Conservation (phyloP, 2,113 vertebrate genomes). For the Antechinus flavipes region DNA sequence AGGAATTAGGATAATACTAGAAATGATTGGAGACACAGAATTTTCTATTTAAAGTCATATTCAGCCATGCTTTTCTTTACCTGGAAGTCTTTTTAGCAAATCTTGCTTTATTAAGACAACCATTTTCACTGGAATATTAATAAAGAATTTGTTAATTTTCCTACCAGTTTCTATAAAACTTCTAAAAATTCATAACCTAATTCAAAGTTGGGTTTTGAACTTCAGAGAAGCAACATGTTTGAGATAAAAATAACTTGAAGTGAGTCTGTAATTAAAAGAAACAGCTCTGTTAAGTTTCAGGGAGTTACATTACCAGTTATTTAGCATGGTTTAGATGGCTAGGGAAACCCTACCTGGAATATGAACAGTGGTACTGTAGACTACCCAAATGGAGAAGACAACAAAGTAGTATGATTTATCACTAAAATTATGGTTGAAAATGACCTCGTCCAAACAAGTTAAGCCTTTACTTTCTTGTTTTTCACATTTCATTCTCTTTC, state of each 20-base stretch:
- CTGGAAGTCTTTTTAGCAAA: constrained; percentile 1
- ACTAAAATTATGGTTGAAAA: not conserved
- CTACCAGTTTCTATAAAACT: not conserved
- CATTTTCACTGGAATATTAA: not conserved
- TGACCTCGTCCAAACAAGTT: not conserved
- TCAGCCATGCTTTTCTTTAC: not conserved
- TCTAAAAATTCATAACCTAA: not conserved
- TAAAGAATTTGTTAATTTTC: constrained; percentile 4
- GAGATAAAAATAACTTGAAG: not conserved
- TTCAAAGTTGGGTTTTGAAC: not conserved
- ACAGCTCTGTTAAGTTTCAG: not conserved
- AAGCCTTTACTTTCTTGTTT: not conserved
- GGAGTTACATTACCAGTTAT: not conserved
- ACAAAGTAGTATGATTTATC: not conserved
- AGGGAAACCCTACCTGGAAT: not conserved
- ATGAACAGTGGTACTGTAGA: not conserved
- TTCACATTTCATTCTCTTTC: not conserved
- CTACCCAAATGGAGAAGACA: not conserved
- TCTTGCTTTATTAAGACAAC: not conserved
- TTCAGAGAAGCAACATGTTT: not conserved
- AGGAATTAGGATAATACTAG: not conserved
- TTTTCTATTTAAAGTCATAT: not conserved
- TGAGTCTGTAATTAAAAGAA: not conserved
- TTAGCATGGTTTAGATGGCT: not conserved
- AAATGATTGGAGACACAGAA: not conserved